Conservation (phyloP, 2,113 vertebrate species). For the Eurypyga helias region DNA sequence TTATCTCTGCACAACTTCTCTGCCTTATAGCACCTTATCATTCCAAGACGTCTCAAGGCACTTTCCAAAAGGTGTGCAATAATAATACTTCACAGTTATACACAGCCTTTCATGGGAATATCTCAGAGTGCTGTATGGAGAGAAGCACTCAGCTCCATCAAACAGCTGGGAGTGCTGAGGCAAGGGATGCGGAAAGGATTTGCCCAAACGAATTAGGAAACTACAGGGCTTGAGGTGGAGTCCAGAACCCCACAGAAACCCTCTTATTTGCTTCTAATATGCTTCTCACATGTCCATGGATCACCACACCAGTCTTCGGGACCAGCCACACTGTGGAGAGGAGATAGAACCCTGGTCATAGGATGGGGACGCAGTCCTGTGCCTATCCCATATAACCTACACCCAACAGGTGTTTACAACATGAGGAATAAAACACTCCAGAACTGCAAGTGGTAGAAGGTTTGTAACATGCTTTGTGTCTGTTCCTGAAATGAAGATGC, state of each 20-base stretch:
- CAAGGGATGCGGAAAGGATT: neutral
- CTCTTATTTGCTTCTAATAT: neutral
- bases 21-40: slow-evolving; percentile 68
- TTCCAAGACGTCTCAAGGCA: slow-evolving; percentile 64
- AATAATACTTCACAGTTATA: slow-evolving; percentile 68
- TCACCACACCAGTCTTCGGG: neutral
- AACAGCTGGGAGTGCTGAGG: neutral
- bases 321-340: neutral
- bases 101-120: slow-evolving; percentile 34
- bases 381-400: neutral
- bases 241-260: neutral
- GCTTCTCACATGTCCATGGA: neutral
- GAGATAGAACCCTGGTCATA: neutral
- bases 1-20: slow-evolving; percentile 73
- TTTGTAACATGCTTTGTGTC: neutral
- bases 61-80: slow-evolving; percentile 71
- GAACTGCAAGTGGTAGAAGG: neutral
- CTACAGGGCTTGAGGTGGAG: neutral
- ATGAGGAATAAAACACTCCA: neutral
- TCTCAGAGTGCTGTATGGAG: neutral
- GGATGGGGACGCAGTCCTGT: neutral
- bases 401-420: rapidly evolving
- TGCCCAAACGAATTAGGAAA: neutral
- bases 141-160: slow-evolving; percentile 16
- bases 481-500: neutral